phyloP scores from a whole-genome alignment of 2,113 vertebrate genomes.

The Gambusia holbrooki region DNA sequence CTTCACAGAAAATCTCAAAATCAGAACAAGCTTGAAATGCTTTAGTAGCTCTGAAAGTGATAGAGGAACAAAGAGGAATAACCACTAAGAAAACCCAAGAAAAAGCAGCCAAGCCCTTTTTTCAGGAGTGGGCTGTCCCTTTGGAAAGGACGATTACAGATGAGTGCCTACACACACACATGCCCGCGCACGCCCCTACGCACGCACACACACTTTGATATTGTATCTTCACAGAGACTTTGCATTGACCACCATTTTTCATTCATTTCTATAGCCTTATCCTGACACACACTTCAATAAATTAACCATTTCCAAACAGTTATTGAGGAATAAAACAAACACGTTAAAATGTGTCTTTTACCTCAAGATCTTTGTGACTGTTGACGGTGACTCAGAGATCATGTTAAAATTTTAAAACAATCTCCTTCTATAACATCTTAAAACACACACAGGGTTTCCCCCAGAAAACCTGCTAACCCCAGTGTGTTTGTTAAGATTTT shows the following conservation, averaged over 20 bases:
- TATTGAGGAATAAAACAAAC: conserved; percentile 16
- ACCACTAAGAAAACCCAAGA: not conserved
- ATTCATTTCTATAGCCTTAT: too few species aligned
- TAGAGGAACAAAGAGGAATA: not conserved
- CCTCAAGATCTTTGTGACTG: conserved; percentile 7
- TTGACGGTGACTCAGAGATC: conserved; percentile 52
- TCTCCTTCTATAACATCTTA: conserved; percentile 5
- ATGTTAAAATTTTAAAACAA: conserved; percentile 28
- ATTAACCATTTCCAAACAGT: not conserved
- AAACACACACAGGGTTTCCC: too few species aligned
- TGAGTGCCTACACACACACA: conserved; percentile 32
- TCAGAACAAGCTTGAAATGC: not conserved
- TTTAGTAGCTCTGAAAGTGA: not conserved
- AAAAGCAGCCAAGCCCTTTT: conserved; percentile 33
- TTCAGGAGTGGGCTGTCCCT: conserved; percentile 55
- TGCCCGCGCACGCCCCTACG: conserved; percentile 14
- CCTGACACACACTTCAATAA: not conserved
- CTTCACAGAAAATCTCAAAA: not conserved
- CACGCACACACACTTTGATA: not conserved
- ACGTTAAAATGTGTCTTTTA: conserved; percentile 14
- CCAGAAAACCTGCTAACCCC: too few species aligned
- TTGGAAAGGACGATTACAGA: conserved; percentile 59
- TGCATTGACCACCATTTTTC: too few species aligned
- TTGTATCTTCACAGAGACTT: too few species aligned
- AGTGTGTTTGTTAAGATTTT: too few species aligned